These are phyloP conservation scores for Melanotaenia pygmaea DNA, from an alignment of 2,797 vertebrate species.

Conservation along the genomic window DNA sequence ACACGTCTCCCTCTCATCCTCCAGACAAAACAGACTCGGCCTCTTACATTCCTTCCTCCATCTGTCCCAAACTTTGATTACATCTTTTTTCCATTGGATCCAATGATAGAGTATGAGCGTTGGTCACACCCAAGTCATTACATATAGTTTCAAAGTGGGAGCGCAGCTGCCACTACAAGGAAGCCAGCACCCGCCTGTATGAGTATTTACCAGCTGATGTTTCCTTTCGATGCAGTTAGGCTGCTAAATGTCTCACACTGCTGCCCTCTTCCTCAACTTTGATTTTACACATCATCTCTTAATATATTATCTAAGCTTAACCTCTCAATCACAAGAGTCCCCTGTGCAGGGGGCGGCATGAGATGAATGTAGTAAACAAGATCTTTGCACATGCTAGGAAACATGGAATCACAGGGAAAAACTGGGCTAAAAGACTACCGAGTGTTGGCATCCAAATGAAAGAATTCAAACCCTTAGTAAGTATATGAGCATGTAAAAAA, in stretches of 20 bases:
- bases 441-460: too few species aligned
- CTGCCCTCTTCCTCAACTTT: conserved; percentile 3
- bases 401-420: too few species aligned
- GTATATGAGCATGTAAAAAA: conserved; percentile 2
- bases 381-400: too few species aligned
- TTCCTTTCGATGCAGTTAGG: conserved; percentile 2
- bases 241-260: conserved; percentile 9
- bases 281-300: too few species aligned
- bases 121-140: conserved; percentile 67
- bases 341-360: too few species aligned
- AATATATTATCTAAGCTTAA: not conserved
- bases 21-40: conserved; percentile 72
- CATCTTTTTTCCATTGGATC: conserved; percentile 72
- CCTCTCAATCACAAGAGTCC: too few species aligned
- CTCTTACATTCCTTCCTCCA: conserved; percentile 59
- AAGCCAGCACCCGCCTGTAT: conserved; percentile 15
- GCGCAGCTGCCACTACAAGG: conserved; percentile 44
- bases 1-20: conserved; percentile 62
- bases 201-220: conserved; percentile 34
- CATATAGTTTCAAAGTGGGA: conserved; percentile 42
- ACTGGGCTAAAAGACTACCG: too few species aligned
- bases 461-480: conserved; percentile 8
- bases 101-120: conserved; percentile 61
- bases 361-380: too few species aligned
- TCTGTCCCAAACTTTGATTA: conserved; percentile 59